phyloP scores from a whole-genome alignment of 2,888 invertebrate species.

The Mesorhabditis sp. region DNA sequence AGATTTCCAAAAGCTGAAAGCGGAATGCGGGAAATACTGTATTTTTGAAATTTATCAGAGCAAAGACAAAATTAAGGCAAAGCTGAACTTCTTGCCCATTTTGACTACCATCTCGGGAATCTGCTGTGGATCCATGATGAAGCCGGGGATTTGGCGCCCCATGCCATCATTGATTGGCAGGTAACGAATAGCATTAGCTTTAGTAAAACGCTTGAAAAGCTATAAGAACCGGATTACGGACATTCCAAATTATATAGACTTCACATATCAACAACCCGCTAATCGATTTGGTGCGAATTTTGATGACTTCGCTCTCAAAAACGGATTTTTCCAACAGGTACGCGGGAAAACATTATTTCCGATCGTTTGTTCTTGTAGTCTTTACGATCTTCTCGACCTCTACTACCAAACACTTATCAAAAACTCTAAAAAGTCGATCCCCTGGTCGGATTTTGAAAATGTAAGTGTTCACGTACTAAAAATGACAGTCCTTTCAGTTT shows the following conservation, averaged over 20 bases:
- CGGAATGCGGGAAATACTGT: not conserved
- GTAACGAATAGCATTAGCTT: not conserved
- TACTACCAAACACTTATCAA: not conserved
- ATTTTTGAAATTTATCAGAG: not conserved
- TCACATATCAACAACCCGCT: constrained; percentile 3
- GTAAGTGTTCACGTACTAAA: not conserved
- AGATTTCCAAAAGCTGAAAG: not conserved
- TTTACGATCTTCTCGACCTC: not conserved
- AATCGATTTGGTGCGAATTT: not conserved
- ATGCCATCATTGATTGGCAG: constrained; percentile 2
- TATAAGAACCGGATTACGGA: not conserved
- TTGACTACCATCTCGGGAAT: not conserved
- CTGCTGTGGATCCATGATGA: not conserved
- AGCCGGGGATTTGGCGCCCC: not conserved
- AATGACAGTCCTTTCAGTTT: not conserved
- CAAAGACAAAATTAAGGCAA: not conserved
- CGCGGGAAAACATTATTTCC: too few relatives aligned
- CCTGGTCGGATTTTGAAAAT: not conserved
- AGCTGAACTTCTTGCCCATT: not conserved
- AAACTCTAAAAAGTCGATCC: not conserved
- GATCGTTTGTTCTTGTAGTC: not conserved
- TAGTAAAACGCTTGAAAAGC: not conserved
- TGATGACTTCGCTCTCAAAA: not conserved
- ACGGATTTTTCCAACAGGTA: not conserved
- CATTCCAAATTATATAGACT: not conserved